Base-by-base conservation (phyloP, 2,797 vertebrate genomes). In the Neosilurus hyrtlii region DNA sequence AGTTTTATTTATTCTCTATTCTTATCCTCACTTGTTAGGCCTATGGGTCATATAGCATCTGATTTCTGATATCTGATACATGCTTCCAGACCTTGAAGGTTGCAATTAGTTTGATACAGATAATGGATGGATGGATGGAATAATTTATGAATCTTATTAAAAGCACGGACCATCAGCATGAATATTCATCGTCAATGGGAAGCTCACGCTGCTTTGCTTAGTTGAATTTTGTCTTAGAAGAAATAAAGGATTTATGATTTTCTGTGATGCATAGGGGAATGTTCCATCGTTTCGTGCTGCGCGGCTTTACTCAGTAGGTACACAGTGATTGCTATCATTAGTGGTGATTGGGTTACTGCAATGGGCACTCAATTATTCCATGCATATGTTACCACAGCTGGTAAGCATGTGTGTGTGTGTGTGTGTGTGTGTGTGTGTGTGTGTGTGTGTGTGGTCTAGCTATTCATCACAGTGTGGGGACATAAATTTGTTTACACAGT, bases 341-440 rank as follows among this genome's bases (percentile, higher is more conserved):
- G 83, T 14, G 66, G 54, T 85, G 86, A 87, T 80, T 87, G 78
- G 81, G 78, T 87, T 62, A 81, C 66, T 20, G 81, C 74, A 76
- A 82, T 66, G 54, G 35, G 67, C 26, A 62, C 78, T 65, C 63
- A 81, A 79, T 87, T 81, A 81, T 76, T 81, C 62, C 67, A 66
- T 81, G 67, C 82, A 85, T 85, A 84, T 83, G 84, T 79, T 82
- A 74, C 68, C 82, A 79, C 76, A 68, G 67, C 70, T 78, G 81
- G 61, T 83, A 75, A 49, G 22, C 1, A 5, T 62, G 59, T 12
- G 0, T 61, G 14, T 68, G 37, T 85, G 30, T 65, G 72, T 30
- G 65, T 82, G 80, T n/a, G 67, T 59, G 65, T 22, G 59, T 59
- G 54, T 59, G 82, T 30, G 67, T 51, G 77, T 62, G 57, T 37